A percentile compares a stretch with the other conserved stretches of the same genome.
phyloP scores from a whole-genome alignment of 2,113 vertebrate genomes.

The Limanda limanda region DNA sequence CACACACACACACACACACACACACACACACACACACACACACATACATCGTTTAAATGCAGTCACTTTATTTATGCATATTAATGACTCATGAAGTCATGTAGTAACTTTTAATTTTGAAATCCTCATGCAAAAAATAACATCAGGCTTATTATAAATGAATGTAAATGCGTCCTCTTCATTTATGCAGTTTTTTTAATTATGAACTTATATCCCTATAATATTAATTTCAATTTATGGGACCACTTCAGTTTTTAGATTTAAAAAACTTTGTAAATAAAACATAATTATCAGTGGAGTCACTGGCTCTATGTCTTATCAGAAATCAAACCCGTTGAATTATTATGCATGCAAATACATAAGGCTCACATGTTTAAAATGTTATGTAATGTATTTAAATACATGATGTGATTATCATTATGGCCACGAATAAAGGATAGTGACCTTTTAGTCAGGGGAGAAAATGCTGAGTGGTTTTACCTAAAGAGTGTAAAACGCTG shows the following conservation, averaged over 20 bases:
- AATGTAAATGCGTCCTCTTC: too few relatives aligned
- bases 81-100: not conserved
- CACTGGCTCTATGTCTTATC: too few relatives aligned
- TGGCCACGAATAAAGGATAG: not conserved
- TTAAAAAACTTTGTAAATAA: not conserved
- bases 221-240: not conserved
- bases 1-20: conserved; percentile 45
- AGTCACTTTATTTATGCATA: not conserved
- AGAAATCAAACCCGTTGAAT: too few relatives aligned
- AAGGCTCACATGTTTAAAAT: too few relatives aligned
- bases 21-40: not conserved
- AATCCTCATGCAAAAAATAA: too few relatives aligned
- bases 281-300: too few relatives aligned
- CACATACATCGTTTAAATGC: not conserved
- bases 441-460: not conserved
- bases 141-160: too few relatives aligned
- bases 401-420: not conserved
- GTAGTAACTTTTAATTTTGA: not conserved
- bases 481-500: too few relatives aligned
- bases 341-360: too few relatives aligned
- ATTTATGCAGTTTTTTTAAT: not conserved
- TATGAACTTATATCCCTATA: not conserved
- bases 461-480: not conserved
- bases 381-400: too few relatives aligned
- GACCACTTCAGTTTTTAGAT: not conserved